Conservation (phyloP, 2,888 invertebrate species). For the Choristoneura rosaceana region DNA sequence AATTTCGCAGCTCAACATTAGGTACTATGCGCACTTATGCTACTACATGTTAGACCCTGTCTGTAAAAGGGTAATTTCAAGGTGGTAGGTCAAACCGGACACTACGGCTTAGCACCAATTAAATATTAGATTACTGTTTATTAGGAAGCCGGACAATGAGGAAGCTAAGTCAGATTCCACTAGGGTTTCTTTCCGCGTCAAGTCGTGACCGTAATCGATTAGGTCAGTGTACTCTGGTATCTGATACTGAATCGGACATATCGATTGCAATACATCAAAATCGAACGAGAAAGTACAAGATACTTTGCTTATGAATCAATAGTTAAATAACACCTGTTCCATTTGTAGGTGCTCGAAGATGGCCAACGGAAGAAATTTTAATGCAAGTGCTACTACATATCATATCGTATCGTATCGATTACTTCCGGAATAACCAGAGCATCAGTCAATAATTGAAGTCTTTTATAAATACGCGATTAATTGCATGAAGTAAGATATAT, state of each 20-base stretch:
- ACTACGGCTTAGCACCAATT: background rate
- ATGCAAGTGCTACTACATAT: background rate
- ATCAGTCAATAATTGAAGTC: background rate
- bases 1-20: too few species aligned
- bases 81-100: background rate
- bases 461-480: background rate
- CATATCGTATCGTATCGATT: background rate
- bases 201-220: constrained; percentile 51
- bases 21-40: too few species aligned
- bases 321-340: constrained; percentile 20
- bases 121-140: constrained; percentile 50
- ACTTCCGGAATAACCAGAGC: background rate
- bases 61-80: background rate
- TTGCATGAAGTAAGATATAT: background rate
- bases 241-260: constrained; percentile 29
- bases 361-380: background rate
- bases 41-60: too few species aligned
- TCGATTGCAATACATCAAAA: constrained; percentile 28
- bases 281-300: constrained; percentile 31
- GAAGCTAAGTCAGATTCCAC: constrained; percentile 48
- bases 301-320: constrained; percentile 18
- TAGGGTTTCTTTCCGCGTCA: constrained; percentile 64
- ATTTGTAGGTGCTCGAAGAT: background rate
- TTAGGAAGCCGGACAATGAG: constrained; percentile 57
- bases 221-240: constrained; percentile 42